Evolutionary conservation across 2,113 vertebrate genomes (phyloP), one percentile per base, ranked within the genome.

Genomic region (Alethe diademata): DNA sequence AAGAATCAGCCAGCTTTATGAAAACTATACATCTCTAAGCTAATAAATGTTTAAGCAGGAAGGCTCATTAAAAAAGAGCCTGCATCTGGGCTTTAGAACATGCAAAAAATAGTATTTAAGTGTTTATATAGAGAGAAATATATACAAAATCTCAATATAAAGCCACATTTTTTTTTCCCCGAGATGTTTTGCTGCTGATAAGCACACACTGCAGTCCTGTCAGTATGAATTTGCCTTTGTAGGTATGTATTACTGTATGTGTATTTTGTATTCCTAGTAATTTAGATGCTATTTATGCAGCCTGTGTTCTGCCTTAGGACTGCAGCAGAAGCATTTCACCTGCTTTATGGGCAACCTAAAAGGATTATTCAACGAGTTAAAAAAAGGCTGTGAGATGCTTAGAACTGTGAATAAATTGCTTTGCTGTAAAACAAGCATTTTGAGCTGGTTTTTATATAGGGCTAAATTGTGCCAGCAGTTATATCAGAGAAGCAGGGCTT

Each of bases 161-260:
- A 95, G 92, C 56, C 82, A 90, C 74, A 86, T 93, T 74, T 85
- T 85, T 86, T 88, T 85, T 78, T 33, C 42, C 90, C 87, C 40
- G 92, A 94, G 95, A 96, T 95, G 94, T 88, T 97, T 91, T 96
- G 84, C 94, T 95, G 94, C 93, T 92, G 93, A 93, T 96, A 95
- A 97, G 93, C 95, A 81, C 86, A 94, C 91, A 95, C 92, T 95
- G 96, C 92, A 94, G 94, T 92, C 93, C 94, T 96, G 95, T 96
- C 96, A 96, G 94, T 82, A 97, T 78, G 94, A 92, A 96, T 97
- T 96, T 97, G 94, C 95, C 92, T 96, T 96, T 96, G 95, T 96
- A 95, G 95, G 94, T 96, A 96, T 95, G 91, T 94, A 92, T 96
- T 95, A 95, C 96, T 87, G 91, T 90, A 84, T 93, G 91, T 96